A percentile compares a stretch with the other conserved stretches of the same genome.
These are phyloP conservation scores for Cryptus armator DNA, from an alignment of 2,888 invertebrate species.

Conservation along the genomic window DNA sequence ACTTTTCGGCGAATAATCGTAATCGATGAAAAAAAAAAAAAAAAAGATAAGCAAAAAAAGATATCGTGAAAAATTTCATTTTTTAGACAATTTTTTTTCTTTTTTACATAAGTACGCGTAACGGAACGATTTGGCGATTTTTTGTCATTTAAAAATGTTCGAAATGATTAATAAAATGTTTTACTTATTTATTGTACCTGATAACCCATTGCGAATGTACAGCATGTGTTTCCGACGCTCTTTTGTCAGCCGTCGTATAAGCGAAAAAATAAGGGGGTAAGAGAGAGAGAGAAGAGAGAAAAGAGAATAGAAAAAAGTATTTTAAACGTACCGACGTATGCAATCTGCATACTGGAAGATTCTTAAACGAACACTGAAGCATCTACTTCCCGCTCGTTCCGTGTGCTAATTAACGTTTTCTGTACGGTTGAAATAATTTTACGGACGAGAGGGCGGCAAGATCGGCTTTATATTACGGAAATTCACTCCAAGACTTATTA, in stretches of 20 bases:
- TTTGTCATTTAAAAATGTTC: neutral
- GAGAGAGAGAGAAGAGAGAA: constrained; percentile 4
- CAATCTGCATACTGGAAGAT: constrained; percentile 22
- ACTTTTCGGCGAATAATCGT: no score
- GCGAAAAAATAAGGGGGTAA: neutral
- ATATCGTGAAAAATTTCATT: neutral
- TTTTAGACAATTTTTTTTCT: neutral
- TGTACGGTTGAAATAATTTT: constrained; percentile 35
- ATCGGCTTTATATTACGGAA: constrained; percentile 20
- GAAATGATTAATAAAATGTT: no score
- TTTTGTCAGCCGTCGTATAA: neutral
- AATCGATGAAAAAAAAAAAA: no score
- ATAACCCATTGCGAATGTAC: neutral
- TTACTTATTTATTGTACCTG: neutral
- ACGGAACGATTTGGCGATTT: neutral
- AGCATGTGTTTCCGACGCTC: neutral
- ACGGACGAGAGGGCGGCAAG: constrained; percentile 27
- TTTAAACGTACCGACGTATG: constrained; percentile 17
- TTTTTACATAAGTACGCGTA: no score
- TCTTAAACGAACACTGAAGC: constrained; percentile 25
- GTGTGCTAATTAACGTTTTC: constrained; percentile 40
- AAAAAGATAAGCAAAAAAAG: no score
- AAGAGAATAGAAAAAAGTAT: neutral
- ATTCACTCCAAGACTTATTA: constrained; percentile 21
- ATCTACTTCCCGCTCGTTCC: constrained; percentile 19